Evolutionary conservation across 2,888 invertebrate genomes (phyloP), one percentile per base, ranked within the genome.

Genomic region (Ophioninae sp.): DNA sequence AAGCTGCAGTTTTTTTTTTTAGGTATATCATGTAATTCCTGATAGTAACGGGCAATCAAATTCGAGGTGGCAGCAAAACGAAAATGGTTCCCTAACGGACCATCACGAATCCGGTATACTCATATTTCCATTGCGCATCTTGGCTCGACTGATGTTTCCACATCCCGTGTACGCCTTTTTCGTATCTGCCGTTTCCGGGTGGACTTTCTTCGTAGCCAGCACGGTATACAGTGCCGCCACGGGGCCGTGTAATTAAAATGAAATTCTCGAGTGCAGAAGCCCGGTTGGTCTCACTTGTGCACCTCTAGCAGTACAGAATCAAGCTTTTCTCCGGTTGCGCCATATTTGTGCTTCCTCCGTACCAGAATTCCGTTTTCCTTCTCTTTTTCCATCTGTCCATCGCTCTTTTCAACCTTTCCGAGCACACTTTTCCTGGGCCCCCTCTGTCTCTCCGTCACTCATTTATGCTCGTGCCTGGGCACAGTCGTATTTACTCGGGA

Each of bases 191-290:
- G 51, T 67, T 44, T 58, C 64, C 67, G 41, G 13, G 51, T 17
- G 13, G 5, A 51, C 72, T 65, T 56, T 51, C n/a, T 64, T 73
- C 59, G 51, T 22, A 51, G 22, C 56, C 67, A 30, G 30, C 51
- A 39, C 39, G 64, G 65, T 79, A 8, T 72, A 41, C 37, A 30
- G 6, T n/a, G 41, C 79, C 56, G 79, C 79, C 71, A 81, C 56
- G 72, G 67, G 44, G 73, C 22, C 75, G 81, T 83, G 85, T 86
- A 88, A 88, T 88, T 88, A 88, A 88, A 88, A 87, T 86, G 85
- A 87, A 88, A 88, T 88, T 88, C 85, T 85, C 83, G 79, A 86
- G 83, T 84, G 80, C 85, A 86, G 84, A 85, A 87, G 83, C 81
- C 86, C 74, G 85, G 85, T 78, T 44, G 83, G 79, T 37, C n/a